Evolutionary conservation across 2,888 invertebrate genomes (phyloP).

Genomic region (Eumerus sabulonum): DNA sequence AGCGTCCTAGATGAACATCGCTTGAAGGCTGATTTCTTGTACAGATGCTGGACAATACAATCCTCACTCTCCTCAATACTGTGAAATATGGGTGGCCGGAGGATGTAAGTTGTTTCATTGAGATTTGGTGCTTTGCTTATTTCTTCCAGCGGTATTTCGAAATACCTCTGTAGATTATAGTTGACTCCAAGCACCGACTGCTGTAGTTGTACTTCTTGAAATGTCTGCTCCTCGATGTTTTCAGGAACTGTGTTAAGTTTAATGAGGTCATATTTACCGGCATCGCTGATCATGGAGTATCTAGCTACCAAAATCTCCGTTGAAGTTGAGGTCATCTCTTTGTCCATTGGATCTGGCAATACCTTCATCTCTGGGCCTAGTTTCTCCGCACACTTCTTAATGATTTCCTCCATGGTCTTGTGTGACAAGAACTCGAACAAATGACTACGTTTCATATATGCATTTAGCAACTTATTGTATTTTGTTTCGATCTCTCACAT

Average conservation of each 20-base stretch:
- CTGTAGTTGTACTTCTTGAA: slow-evolving; percentile 4
- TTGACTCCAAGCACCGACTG: slow-evolving; percentile 4
- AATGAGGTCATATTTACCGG: too few species aligned
- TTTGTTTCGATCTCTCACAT: too few species aligned
- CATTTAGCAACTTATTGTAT: slow-evolving; percentile 18
- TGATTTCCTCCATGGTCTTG: slow-evolving; percentile 4
- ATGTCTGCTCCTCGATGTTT: slow-evolving; percentile 3
- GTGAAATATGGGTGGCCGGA: slow-evolving; percentile 20
- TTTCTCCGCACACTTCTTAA: slow-evolving; percentile 10
- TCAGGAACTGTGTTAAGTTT: too few species aligned
- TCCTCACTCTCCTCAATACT: slow-evolving; percentile 24
- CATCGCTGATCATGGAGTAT: neutral
- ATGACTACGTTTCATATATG: slow-evolving; percentile 8
- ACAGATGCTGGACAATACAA: slow-evolving; percentile 23
- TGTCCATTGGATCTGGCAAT: too few species aligned
- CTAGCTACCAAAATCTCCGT: too few species aligned
- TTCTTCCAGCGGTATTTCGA: too few species aligned
- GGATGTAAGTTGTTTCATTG: slow-evolving; percentile 10
- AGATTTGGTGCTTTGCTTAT: neutral
- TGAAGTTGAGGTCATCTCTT: too few species aligned
- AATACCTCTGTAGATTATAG: too few species aligned
- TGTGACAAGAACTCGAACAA: too few species aligned
- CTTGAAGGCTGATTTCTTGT: slow-evolving; percentile 7
- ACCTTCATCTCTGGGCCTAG: too few species aligned
- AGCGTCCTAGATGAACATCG: too few species aligned